These are phyloP conservation scores for Ptychadena robeensis DNA, from an alignment of 2,797 vertebrate genomes.

Conservation along the genomic window DNA sequence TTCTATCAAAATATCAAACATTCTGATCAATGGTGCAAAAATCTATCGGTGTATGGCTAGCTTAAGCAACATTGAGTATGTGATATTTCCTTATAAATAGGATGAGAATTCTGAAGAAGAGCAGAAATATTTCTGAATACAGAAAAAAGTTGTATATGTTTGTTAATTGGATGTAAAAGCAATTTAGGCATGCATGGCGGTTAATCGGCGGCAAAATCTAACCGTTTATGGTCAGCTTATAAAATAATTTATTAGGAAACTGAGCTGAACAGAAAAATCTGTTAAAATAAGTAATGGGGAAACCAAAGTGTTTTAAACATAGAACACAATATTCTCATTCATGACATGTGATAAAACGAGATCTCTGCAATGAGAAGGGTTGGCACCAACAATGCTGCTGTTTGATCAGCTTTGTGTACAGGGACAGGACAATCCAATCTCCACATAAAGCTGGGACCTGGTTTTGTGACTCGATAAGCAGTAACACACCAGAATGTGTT, in stretches of 20 bases:
- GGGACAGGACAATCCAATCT: slow-evolving; percentile 39
- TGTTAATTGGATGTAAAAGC: too few relatives aligned
- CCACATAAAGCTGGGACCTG: slow-evolving; percentile 38
- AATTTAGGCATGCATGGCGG: too few relatives aligned
- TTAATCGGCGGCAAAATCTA: too few relatives aligned
- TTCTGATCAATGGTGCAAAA: too few relatives aligned
- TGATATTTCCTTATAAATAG: too few relatives aligned
- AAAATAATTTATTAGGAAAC: background rate
- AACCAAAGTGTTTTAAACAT: background rate
- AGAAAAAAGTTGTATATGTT: too few relatives aligned
- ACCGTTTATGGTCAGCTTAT: too few relatives aligned
- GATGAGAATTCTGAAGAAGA: too few relatives aligned
- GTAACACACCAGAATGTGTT: slow-evolving; percentile 46
- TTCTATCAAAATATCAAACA: too few relatives aligned
- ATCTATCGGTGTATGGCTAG: too few relatives aligned
- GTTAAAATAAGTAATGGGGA: background rate
- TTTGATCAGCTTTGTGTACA: slow-evolving; percentile 54
- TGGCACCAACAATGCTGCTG: slow-evolving; percentile 29
- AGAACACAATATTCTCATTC: slow-evolving; percentile 5
- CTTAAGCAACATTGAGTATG: too few relatives aligned
- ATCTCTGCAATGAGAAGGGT: slow-evolving; percentile 29
- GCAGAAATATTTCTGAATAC: too few relatives aligned
- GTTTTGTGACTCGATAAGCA: slow-evolving; percentile 28
- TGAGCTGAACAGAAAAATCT: background rate
- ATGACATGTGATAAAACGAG: slow-evolving; percentile 26